Percentiles rank a stretch among this genome's conserved stretches.
These are phyloP conservation scores for Lepidocyrtoides sp. DNA, from an alignment of 2,888 invertebrate species.

Conservation along the genomic window DNA sequence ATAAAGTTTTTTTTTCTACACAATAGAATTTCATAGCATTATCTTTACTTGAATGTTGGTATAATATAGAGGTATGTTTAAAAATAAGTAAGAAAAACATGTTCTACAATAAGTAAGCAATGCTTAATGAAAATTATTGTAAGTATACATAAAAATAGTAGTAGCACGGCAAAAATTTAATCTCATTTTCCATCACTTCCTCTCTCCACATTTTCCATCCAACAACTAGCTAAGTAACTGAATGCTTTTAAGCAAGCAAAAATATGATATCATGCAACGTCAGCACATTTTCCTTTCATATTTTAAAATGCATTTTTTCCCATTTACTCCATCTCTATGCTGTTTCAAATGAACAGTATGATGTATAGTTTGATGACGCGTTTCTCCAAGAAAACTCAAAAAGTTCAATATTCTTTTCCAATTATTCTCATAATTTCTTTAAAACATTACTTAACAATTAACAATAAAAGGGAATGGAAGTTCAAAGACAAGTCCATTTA, in stretches of 20 bases:
- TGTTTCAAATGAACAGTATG: too few relatives aligned
- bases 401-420: too few relatives aligned
- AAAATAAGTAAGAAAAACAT: conserved; percentile 44
- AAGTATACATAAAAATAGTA: background rate
- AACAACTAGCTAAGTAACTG: background rate
- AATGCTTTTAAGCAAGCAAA: too few relatives aligned
- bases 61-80: background rate
- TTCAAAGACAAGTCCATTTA: background rate
- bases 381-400: too few relatives aligned
- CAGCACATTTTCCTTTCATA: too few relatives aligned
- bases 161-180: conserved; percentile 54
- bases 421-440: background rate
- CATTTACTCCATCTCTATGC: too few relatives aligned
- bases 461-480: background rate
- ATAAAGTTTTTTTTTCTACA: background rate
- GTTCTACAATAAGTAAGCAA: background rate
- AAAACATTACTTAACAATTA: background rate
- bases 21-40: background rate
- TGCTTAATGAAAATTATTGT: background rate
- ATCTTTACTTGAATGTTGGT: background rate
- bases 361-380: too few relatives aligned
- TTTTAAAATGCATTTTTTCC: too few relatives aligned
- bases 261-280: too few relatives aligned
- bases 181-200: conserved; percentile 59
- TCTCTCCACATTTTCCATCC: background rate